phyloP scores from a whole-genome alignment of 2,797 vertebrate genomes.

The Carduelis carduelis region DNA sequence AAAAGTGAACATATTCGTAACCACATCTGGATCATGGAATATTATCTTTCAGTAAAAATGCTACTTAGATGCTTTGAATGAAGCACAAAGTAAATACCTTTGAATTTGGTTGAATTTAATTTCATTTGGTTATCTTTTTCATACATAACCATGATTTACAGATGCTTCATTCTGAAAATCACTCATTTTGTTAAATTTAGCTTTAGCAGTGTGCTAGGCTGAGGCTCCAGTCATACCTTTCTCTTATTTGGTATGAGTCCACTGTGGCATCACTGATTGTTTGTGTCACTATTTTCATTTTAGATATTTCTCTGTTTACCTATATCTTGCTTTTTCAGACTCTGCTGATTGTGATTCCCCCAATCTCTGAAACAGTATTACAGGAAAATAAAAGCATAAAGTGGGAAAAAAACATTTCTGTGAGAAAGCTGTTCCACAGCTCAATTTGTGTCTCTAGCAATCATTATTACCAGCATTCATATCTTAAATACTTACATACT shows the following conservation, averaged over 20 bases:
- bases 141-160: not conserved
- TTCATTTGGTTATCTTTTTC: not conserved
- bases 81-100: not conserved
- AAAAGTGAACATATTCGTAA: not conserved
- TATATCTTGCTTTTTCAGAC: not conserved
- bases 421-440: not conserved
- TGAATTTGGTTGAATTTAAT: not conserved
- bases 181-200: not conserved
- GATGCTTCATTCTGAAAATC: not conserved
- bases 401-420: not conserved
- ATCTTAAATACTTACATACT: not conserved
- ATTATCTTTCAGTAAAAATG: not conserved
- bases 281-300: not conserved
- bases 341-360: not conserved
- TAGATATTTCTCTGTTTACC: not conserved
- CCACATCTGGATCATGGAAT: not conserved
- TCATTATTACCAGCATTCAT: not conserved
- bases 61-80: not conserved
- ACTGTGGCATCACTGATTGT: not conserved
- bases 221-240: not conserved
- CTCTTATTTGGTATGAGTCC: not conserved
- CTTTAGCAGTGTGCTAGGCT: not conserved
- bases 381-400: not conserved
- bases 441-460: not conserved
- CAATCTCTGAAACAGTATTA: not conserved